Evolutionary conservation across 1,140 invertebrate genomes (phyloP), one percentile per base, ranked within the genome.

Genomic region (Ylistrum balloti): DNA sequence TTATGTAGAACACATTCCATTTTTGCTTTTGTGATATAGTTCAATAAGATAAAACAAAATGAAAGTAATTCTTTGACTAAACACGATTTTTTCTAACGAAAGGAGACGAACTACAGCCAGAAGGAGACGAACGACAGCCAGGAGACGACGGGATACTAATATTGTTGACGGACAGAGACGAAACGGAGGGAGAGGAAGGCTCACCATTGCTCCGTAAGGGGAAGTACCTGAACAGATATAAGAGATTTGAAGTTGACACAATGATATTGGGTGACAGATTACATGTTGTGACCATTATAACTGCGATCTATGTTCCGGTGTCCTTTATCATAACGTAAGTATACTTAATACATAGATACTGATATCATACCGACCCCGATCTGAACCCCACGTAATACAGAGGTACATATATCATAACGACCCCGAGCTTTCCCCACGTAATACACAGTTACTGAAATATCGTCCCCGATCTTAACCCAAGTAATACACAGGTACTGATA

Each of bases 311-410:
- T 33, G 56, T 93, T n/a, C 92, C 92, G 33, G 17, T 91, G 1
- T 91, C 92, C 20, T 93, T 90, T 33, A 48, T 88, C 15, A 93
- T 93, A 74, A 93, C 92, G 92, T 93, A 91, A 93, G 92, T 89
- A 33, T 33, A 33, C 38, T 7, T n/a, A n/a, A n/a, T n/a, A 28
- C 35, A 38, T 13, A 38, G 13, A 13, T 38, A 38, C 35, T 5
- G 35, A 38, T 13, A 38, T 13, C 35, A 38, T 7, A 38, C 13
- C n/a, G n/a, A n/a, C n/a, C n/a, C n/a, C n/a, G n/a, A n/a, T n/a
- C n/a, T n/a, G n/a, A n/a, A n/a, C n/a, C n/a, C n/a, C n/a, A n/a
- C n/a, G n/a, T n/a, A n/a, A n/a, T n/a, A n/a, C n/a, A n/a, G n/a
- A n/a, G n/a, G n/a, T n/a, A n/a, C n/a, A n/a, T n/a, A n/a, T n/a